These are phyloP conservation scores for Aphelinus atriplicis DNA, from an alignment of 1,140 invertebrate species.

Conservation along the genomic window DNA sequence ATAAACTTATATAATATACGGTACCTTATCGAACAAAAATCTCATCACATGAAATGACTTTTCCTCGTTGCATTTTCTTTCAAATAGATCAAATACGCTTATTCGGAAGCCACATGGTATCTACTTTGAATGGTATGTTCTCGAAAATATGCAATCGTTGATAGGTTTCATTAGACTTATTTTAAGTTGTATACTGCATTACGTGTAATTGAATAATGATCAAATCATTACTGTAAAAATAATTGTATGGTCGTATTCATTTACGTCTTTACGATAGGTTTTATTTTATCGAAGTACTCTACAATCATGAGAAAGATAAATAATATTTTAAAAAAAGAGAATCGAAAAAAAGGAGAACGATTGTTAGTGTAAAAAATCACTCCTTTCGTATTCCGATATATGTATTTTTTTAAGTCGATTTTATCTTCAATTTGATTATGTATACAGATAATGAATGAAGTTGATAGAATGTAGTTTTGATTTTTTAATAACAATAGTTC, in stretches of 20 bases:
- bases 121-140: constrained; percentile 9
- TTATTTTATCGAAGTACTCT: neutral
- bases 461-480: neutral
- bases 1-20: constrained; percentile 23
- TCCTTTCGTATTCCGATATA: constrained; percentile 3
- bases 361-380: neutral
- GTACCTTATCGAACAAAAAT: neutral
- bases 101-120: constrained; percentile 9
- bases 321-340: neutral
- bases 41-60: neutral
- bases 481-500: constrained; percentile 26
- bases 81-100: constrained; percentile 1
- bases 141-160: constrained; percentile 8
- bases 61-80: constrained; percentile 13
- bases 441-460: neutral
- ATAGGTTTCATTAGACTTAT: constrained; percentile 5
- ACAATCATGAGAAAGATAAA: neutral
- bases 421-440: neutral
- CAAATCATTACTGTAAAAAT: constrained; percentile 14
- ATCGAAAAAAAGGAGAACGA: neutral
- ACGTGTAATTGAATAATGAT: neutral
- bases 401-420: constrained; percentile 9
- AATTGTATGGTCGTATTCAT: neutral
- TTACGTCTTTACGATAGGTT: neutral
- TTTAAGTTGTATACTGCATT: neutral